A percentile compares a stretch with the other conserved stretches of the same genome.
Conservation (phyloP, 1,140 invertebrate genomes). For the Hydropsyche tenuis region DNA sequence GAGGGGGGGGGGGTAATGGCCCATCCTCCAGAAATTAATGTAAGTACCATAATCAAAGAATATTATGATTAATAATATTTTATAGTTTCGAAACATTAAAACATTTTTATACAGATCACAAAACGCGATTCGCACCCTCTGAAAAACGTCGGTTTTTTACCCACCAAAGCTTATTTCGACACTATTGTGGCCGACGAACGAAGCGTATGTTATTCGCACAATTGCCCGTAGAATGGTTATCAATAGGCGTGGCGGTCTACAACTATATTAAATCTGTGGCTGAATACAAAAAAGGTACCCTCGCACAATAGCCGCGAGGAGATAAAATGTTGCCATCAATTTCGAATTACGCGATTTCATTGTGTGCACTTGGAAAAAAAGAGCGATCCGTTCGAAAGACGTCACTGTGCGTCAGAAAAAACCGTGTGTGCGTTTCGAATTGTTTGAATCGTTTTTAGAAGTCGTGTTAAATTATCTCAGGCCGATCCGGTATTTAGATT, state of each 20-base stretch:
- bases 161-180: no score
- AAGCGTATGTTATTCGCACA: background rate
- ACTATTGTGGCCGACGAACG: background rate
- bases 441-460: background rate
- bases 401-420: background rate
- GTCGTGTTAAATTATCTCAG: background rate
- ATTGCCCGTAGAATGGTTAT: background rate
- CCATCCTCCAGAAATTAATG: no score
- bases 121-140: no score
- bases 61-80: no score
- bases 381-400: background rate
- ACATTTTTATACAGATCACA: no score
- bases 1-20: no score
- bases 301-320: background rate
- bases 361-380: background rate
- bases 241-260: constrained; percentile 24
- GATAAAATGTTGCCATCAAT: constrained; percentile 23
- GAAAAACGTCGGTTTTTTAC: no score
- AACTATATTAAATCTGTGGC: constrained; percentile 7
- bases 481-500: background rate
- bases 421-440: background rate
- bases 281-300: background rate
- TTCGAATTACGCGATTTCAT: constrained; percentile 1
- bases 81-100: no score
- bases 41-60: no score